A percentile compares a stretch with the other conserved stretches of the same genome.
Evolutionary conservation across 2,797 vertebrate species (phyloP).

Genomic region (Otolemur crassicaudatus): DNA sequence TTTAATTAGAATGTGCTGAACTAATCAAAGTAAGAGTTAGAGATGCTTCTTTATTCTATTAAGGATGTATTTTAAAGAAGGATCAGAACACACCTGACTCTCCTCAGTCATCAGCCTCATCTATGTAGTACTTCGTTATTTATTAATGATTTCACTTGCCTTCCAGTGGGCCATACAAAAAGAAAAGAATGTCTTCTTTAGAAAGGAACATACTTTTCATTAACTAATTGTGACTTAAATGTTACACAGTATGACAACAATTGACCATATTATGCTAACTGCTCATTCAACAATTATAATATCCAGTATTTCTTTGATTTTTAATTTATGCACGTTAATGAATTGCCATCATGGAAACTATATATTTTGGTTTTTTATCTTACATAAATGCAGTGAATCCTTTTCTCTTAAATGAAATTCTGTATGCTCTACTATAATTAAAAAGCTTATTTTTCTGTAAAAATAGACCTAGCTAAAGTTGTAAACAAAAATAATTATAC

Average conservation of each 20-base stretch:
- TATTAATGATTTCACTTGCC: not conserved
- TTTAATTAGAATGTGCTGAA: slow-evolving; percentile 46
- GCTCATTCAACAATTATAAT: not conserved
- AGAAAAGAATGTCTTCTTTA: not conserved
- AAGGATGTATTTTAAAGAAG: not conserved
- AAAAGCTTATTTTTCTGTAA: not conserved
- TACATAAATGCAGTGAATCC: not conserved
- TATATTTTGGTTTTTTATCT: not conserved
- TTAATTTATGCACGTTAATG: not conserved
- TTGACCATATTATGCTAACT: not conserved
- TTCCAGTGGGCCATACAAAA: not conserved
- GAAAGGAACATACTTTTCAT: not conserved
- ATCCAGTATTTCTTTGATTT: not conserved
- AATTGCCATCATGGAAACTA: not conserved
- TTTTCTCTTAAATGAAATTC: not conserved
- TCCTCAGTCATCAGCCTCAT: not conserved
- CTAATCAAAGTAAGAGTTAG: not conserved
- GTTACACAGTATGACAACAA: not conserved
- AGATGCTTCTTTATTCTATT: not conserved
- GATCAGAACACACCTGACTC: not conserved
- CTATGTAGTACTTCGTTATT: not conserved
- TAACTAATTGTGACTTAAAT: slow-evolving; percentile 18
- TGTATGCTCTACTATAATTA: not conserved
- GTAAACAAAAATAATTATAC: not conserved
- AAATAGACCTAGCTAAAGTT: not conserved